A percentile compares a stretch with the other conserved stretches of the same genome.
These are phyloP conservation scores for Lochmaea capreae DNA, from an alignment of 2,888 invertebrate genomes.

Conservation along the genomic window DNA sequence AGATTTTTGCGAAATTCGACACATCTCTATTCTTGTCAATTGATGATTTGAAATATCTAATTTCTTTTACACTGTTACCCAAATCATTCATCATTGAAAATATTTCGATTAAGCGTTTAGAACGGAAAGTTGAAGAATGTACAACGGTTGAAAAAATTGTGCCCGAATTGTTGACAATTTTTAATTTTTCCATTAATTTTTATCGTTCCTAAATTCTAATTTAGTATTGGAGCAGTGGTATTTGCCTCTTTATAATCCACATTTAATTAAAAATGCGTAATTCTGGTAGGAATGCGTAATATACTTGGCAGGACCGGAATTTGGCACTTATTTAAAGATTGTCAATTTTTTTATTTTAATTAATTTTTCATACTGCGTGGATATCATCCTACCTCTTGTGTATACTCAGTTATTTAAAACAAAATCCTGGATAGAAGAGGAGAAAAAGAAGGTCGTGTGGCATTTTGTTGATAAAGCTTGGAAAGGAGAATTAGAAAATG, in stretches of 20 bases:
- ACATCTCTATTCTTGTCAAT: too few species aligned
- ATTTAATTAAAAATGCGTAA: conserved; percentile 19
- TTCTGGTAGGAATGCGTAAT: background rate
- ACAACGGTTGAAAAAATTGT: background rate
- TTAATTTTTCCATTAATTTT: background rate
- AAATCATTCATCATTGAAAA: background rate
- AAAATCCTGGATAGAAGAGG: too few species aligned
- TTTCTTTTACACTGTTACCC: background rate
- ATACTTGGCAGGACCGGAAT: background rate
- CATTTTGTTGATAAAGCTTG: too few species aligned
- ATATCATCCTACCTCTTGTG: too few species aligned
- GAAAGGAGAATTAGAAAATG: too few species aligned
- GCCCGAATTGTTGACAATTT: background rate
- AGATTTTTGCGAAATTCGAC: too few species aligned
- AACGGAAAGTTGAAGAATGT: background rate
- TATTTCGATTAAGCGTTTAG: background rate
- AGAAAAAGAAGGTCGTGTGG: too few species aligned
- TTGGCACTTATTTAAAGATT: background rate
- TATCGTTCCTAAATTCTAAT: conserved; percentile 1
- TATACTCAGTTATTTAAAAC: too few species aligned
- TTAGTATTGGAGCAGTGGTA: background rate
- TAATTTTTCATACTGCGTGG: too few species aligned
- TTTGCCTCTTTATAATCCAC: conserved; percentile 2
- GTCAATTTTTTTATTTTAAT: too few species aligned
- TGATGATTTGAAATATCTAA: background rate